A percentile compares a stretch with the other conserved stretches of the same genome.
Conservation (phyloP, 1,140 invertebrate genomes). For the Proales similis region DNA sequence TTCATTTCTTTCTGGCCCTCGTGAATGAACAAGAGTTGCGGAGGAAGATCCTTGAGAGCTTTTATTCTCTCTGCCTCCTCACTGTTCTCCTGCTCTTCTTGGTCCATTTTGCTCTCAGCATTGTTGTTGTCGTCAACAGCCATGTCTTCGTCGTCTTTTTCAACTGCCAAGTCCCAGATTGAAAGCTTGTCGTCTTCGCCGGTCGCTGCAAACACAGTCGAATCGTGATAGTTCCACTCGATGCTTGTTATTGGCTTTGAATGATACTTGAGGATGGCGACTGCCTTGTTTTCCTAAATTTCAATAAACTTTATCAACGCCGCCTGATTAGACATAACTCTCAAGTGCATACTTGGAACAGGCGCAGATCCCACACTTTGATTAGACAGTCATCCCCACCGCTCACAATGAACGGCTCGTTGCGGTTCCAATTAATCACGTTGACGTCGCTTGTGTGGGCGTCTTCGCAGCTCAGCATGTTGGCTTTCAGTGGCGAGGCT, state of each 20-base stretch:
- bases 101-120: conserved; percentile 22
- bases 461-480: conserved; percentile 76
- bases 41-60: conserved; percentile 68
- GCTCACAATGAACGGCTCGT: conserved; percentile 76
- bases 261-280: conserved; percentile 88
- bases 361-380: conserved; percentile 88
- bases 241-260: conserved; percentile 82
- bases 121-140: no score
- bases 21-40: conserved; percentile 93
- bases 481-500: conserved; percentile 72
- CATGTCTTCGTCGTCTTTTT: conserved; percentile 57
- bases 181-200: conserved; percentile 93
- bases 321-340: neutral
- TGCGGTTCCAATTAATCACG: conserved; percentile 91
- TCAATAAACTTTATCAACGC: neutral
- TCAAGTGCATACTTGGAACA: conserved; percentile 61
- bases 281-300: conserved; percentile 60
- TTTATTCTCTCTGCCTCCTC: conserved; percentile 54
- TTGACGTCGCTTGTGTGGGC: conserved; percentile 89
- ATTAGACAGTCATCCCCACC: conserved; percentile 91
- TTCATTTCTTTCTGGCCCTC: conserved; percentile 96
- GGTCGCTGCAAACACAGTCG: conserved; percentile 81
- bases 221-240: conserved; percentile 89
- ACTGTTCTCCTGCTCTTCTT: conserved; percentile 39
- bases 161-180: conserved; percentile 89